These are phyloP conservation scores for Zapus hudsonius DNA, from an alignment of 2,113 vertebrate genomes.

Conservation along the genomic window DNA sequence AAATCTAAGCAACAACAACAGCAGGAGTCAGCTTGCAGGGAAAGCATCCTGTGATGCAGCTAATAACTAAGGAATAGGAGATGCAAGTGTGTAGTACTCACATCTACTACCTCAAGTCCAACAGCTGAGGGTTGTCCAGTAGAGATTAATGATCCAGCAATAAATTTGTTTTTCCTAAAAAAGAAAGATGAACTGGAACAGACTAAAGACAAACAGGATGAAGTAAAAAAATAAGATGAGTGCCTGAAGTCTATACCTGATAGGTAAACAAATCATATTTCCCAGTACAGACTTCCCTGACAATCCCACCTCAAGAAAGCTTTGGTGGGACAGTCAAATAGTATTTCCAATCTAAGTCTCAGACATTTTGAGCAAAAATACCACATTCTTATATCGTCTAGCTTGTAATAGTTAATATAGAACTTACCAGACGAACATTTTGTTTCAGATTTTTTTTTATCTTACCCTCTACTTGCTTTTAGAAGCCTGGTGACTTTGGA, in stretches of 20 bases:
- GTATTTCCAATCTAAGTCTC: too few relatives aligned
- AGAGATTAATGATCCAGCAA: slow-evolving; percentile 98
- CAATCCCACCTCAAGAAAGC: slow-evolving; percentile 71
- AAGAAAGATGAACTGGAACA: slow-evolving; percentile 99
- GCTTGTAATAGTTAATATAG: too few relatives aligned
- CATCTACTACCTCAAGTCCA: slow-evolving; percentile 99
- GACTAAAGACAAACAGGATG: slow-evolving; percentile 99
- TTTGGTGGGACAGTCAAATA: slow-evolving; percentile 76
- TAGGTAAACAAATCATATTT: slow-evolving; percentile 99
- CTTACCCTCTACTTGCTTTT: too few relatives aligned
- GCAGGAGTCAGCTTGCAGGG: too few relatives aligned
- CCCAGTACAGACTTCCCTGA: slow-evolving; percentile 88
- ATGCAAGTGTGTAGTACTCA: slow-evolving; percentile 85
- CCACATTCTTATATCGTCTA: too few relatives aligned
- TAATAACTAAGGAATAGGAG: not conserved
- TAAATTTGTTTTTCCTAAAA: slow-evolving; percentile 99
- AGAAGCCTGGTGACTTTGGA: too few relatives aligned
- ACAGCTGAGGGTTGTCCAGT: slow-evolving; percentile 98
- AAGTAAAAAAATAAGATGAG: slow-evolving; percentile 99
- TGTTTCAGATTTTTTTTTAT: too few relatives aligned
- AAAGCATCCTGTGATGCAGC: not conserved
- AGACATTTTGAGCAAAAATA: too few relatives aligned
- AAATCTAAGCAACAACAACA: too few relatives aligned
- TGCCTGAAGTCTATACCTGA: slow-evolving; percentile 99
- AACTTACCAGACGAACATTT: too few relatives aligned